A percentile compares a stretch with the other conserved stretches of the same genome.
Conservation (phyloP, 1,140 invertebrate species). For the Bilobella aurantiaca region DNA sequence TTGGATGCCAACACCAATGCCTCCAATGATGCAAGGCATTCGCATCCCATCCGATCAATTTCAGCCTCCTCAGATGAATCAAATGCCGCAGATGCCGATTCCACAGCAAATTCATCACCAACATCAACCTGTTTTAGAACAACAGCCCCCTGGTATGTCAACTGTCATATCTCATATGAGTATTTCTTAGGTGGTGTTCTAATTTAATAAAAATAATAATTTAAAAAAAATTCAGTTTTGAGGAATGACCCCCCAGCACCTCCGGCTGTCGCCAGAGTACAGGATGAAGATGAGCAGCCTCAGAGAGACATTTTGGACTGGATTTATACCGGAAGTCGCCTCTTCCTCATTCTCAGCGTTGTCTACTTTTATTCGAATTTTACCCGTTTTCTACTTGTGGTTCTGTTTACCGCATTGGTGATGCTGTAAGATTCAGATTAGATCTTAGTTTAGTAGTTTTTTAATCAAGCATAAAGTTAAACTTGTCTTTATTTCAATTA, state of each 20-base stretch:
- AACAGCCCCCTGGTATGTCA: conserved; percentile 9
- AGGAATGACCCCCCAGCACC: neutral
- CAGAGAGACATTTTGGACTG: conserved; percentile 32
- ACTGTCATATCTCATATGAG: neutral
- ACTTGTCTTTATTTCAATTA: neutral
- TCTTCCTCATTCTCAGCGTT: conserved; percentile 30
- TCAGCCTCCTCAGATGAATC: neutral
- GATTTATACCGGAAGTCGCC: conserved; percentile 30
- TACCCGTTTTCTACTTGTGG: conserved; percentile 31
- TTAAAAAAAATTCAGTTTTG: too few relatives aligned
- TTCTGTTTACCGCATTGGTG: conserved; percentile 29
- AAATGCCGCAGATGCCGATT: too few relatives aligned
- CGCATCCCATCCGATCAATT: neutral
- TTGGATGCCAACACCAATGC: neutral
- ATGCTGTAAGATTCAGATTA: conserved; percentile 25
- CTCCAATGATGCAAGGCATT: neutral
- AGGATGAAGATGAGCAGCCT: conserved; percentile 27
- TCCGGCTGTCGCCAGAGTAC: neutral
- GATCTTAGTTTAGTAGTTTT: neutral
- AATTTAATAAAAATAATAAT: too few relatives aligned
- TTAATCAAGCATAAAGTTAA: neutral
- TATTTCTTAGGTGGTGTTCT: neutral
- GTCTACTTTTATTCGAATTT: conserved; percentile 35
- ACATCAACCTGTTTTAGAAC: conserved; percentile 1
- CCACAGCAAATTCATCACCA: too few relatives aligned